Base-by-base conservation (phyloP, 2,888 invertebrate species). In the Drosophila crucigera region DNA sequence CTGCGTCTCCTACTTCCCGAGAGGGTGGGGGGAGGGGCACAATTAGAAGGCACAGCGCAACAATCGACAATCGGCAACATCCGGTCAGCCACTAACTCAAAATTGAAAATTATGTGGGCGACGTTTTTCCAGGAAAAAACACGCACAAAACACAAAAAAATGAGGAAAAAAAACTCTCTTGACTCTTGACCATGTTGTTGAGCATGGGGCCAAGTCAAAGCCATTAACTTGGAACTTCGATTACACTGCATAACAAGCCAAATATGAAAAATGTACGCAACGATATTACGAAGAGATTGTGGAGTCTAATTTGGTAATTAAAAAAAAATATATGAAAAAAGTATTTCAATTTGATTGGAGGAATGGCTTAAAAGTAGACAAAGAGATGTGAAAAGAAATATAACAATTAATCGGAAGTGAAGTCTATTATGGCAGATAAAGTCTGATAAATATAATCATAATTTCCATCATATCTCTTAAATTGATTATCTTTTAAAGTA, bases 91-190 rank as follows among this genome's bases (percentile, higher is more conserved):
- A 80, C 69, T 89, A 87, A 84, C 76, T 87, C 72, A 77, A 89
- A 85, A 87, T 87, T 83, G 88, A 85, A 88, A 90, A 90, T 87
- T 85, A 87, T 90, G 87, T 87, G 90, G 87, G 90, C 88, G 90
- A 84, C 78, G 78, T 78, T 82, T 88, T 87, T 87, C 90, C 90
- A 73, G 74, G 90, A 85, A 90, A 86, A 83, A 65, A 74, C 69
- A 83, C 80, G 84, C 89, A 83, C 89, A 54, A 64, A 66, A 76
- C 67, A 33, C 59, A 76, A 68, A 62, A 50, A 63, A 54, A 55
- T 39, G 31, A 25, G 63, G 63, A 61, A 62, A 59, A 47, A 67
- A 43, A 54, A 66, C 69, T 61, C 47, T 31, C 60, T 70, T 75
- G 75, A 76, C 81, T 85, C 83, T 82, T 83, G 80, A 80, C 82